Evolutionary conservation across 2,113 vertebrate species (phyloP).

Genomic region (Gorsachius goisagi): DNA sequence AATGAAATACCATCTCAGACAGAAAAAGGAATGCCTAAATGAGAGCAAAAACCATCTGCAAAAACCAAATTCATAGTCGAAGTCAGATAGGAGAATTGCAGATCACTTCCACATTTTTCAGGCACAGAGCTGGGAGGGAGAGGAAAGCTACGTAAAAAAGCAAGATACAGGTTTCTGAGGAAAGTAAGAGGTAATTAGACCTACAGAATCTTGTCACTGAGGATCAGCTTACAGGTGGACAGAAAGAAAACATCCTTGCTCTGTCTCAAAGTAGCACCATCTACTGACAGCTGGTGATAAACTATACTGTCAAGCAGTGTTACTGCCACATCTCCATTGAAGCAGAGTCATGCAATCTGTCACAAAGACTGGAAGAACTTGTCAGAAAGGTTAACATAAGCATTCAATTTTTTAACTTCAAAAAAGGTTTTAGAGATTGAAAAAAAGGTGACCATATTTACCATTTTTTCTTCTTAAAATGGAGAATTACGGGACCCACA

Average conservation of each 20-base stretch:
- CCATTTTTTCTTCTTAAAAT: background rate
- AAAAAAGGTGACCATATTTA: background rate
- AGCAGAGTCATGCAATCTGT: background rate
- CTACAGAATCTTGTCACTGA: background rate
- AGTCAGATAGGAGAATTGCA: background rate
- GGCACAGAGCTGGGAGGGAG: background rate
- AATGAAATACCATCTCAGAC: background rate
- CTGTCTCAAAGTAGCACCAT: background rate
- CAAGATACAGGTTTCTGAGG: background rate
- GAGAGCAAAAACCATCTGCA: background rate
- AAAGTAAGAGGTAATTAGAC: background rate
- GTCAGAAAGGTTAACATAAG: background rate
- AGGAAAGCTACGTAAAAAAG: background rate
- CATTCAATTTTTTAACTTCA: background rate
- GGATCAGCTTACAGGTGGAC: background rate
- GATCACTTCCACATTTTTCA: background rate
- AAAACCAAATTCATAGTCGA: background rate
- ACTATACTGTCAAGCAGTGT: accelerated
- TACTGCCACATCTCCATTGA: accelerated
- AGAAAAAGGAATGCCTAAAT: background rate
- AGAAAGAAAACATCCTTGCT: background rate
- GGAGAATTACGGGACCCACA: background rate
- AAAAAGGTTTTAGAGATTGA: background rate
- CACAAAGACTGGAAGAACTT: background rate
- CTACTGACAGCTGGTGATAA: background rate